These are phyloP conservation scores for Mastacembelus armatus DNA, from an alignment of 2,797 vertebrate genomes.

Conservation along the genomic window DNA sequence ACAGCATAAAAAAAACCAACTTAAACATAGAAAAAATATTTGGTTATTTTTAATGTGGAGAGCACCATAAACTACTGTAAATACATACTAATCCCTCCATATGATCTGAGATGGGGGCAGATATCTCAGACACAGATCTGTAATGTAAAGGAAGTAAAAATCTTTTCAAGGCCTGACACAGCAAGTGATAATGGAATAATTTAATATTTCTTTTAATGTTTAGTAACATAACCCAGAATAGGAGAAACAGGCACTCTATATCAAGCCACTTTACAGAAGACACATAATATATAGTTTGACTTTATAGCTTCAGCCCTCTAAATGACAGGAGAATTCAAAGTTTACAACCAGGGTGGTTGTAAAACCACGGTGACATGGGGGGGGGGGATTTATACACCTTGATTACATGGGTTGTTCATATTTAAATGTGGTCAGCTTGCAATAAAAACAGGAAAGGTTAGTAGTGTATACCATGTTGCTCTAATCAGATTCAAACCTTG, in stretches of 20 bases:
- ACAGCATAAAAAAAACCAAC: too few species aligned
- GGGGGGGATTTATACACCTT: slow-evolving; percentile 46
- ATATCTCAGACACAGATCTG: too few species aligned
- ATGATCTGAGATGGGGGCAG: too few species aligned
- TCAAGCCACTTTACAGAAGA: slow-evolving; percentile 22
- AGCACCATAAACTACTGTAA: too few species aligned
- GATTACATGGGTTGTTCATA: slow-evolving; percentile 46
- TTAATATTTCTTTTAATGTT: neutral
- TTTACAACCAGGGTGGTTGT: slow-evolving; percentile 43
- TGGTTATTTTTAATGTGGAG: too few species aligned
- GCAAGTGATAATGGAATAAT: too few species aligned
- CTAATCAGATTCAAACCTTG: slow-evolving; percentile 29
- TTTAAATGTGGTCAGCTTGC: slow-evolving; percentile 43
- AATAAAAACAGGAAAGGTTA: slow-evolving; percentile 30
- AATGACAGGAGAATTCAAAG: slow-evolving; percentile 29
- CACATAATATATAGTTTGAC: neutral
- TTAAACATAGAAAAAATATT: too few species aligned
- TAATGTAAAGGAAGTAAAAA: too few species aligned
- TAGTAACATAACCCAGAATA: neutral
- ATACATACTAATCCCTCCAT: too few species aligned
- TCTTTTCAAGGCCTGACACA: too few species aligned
- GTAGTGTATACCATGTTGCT: slow-evolving; percentile 1
- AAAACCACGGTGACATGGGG: slow-evolving; percentile 32
- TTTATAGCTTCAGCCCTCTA: slow-evolving; percentile 25
- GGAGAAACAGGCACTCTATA: too few species aligned